These are phyloP conservation scores for Amaurobius ferox DNA, from an alignment of 2,888 invertebrate genomes.

Conservation along the genomic window DNA sequence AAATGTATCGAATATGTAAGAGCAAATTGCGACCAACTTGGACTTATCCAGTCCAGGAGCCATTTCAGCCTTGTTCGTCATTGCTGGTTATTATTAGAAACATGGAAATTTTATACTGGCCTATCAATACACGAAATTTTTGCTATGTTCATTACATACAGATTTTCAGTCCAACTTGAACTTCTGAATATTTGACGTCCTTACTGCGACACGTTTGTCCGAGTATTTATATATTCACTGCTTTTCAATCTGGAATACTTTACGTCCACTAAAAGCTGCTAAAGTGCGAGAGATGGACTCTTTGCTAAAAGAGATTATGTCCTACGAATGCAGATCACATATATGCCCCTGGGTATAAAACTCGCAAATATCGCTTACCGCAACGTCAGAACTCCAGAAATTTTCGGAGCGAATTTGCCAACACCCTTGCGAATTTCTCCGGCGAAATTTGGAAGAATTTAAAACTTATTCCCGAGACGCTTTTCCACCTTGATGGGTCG, in stretches of 20 bases:
- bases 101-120: too few relatives aligned
- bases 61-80: too few relatives aligned
- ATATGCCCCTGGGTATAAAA: neutral
- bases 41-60: too few relatives aligned
- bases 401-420: slow-evolving; percentile 2
- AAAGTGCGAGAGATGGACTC: too few relatives aligned
- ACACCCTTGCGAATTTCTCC: slow-evolving; percentile 23
- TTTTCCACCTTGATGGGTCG: slow-evolving; percentile 68
- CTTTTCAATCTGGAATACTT: neutral
- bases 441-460: slow-evolving; percentile 28
- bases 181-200: too few relatives aligned
- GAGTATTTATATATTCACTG: neutral
- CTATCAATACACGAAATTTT: too few relatives aligned
- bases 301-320: neutral
- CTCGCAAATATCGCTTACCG: neutral
- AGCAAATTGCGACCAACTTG: too few relatives aligned
- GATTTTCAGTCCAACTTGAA: too few relatives aligned
- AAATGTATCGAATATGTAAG: too few relatives aligned
- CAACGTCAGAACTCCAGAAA: slow-evolving; percentile 6
- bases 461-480: slow-evolving; percentile 57
- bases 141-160: too few relatives aligned
- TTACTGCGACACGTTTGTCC: too few relatives aligned
- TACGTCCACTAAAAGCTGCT: neutral
- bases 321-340: neutral
- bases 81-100: too few relatives aligned